These are phyloP conservation scores for Sinocyclocheilus rhinocerous DNA, from an alignment of 2,113 vertebrate species.

Conservation along the genomic window DNA sequence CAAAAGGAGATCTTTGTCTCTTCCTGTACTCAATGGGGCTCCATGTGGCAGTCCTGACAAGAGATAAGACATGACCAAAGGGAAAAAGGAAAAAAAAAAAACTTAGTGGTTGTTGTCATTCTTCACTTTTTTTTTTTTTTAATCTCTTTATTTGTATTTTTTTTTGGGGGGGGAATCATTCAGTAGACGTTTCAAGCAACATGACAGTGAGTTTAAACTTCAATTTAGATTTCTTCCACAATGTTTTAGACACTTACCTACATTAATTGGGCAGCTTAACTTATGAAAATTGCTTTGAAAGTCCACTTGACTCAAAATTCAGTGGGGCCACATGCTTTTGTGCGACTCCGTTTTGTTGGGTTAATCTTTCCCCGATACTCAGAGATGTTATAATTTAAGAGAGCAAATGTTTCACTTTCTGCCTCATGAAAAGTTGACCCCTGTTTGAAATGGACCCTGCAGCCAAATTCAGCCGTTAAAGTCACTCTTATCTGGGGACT, in stretches of 20 bases:
- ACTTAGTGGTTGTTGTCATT: too few species aligned
- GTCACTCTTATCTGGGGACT: conserved; percentile 34
- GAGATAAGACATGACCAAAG: not conserved
- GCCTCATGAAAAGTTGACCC: conserved; percentile 72
- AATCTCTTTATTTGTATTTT: too few species aligned
- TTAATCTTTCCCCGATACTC: conserved; percentile 45
- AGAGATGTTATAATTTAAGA: conserved; percentile 64
- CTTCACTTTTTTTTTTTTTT: not conserved
- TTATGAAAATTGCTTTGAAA: not conserved
- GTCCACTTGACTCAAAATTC: not conserved
- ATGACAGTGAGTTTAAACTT: not conserved
- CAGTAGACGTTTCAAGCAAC: not conserved
- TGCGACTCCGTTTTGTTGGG: conserved; percentile 20
- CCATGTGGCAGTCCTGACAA: not conserved
- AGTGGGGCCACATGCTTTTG: not conserved
- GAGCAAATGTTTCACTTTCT: conserved; percentile 66
- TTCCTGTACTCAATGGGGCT: not conserved
- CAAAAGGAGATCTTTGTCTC: not conserved
- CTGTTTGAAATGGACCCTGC: conserved; percentile 62
- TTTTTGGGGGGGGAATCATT: too few species aligned
- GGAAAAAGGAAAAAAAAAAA: not conserved
- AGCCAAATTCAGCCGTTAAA: conserved; percentile 38
- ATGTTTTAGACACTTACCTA: not conserved
- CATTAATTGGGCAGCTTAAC: too few species aligned
- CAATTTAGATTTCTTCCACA: not conserved